Conservation (phyloP, 2,888 invertebrate genomes). For the Lysandra bellargus region DNA sequence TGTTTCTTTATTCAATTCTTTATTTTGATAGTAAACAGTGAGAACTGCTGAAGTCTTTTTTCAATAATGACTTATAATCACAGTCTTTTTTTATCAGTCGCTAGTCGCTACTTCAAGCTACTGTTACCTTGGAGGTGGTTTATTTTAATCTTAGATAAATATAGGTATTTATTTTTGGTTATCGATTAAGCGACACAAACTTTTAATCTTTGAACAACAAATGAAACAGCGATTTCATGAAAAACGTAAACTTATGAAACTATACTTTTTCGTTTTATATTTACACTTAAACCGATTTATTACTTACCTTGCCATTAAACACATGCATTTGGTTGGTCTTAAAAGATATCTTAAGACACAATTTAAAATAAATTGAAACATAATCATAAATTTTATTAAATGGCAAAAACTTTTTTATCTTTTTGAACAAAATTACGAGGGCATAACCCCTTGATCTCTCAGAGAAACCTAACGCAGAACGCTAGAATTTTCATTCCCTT, state of each 20-base stretch:
- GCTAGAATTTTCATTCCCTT: no score
- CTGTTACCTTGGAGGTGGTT: conserved; percentile 44
- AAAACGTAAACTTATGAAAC: background rate
- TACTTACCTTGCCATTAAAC: no score
- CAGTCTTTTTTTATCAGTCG: conserved; percentile 38
- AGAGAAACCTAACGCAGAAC: no score
- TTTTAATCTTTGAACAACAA: background rate
- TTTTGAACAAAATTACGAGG: no score
- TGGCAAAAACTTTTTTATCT: no score
- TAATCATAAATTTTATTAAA: no score
- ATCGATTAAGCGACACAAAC: background rate
- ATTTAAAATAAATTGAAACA: no score
- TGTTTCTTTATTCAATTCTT: background rate
- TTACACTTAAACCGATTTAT: no score
- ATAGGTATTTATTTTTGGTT: conserved; percentile 34
- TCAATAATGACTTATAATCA: conserved; percentile 24
- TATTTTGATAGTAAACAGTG: background rate
- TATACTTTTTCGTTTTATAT: no score
- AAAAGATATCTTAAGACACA: no score
- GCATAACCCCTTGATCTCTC: no score
- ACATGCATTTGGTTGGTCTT: no score
- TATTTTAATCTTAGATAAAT: conserved; percentile 44
- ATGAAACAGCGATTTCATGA: background rate
- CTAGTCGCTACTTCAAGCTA: conserved; percentile 36
- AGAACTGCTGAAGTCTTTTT: background rate